Evolutionary conservation across 35 echinoderm and acorn worm species (phyloP).

Genomic region (Ophioderma brevispina): DNA sequence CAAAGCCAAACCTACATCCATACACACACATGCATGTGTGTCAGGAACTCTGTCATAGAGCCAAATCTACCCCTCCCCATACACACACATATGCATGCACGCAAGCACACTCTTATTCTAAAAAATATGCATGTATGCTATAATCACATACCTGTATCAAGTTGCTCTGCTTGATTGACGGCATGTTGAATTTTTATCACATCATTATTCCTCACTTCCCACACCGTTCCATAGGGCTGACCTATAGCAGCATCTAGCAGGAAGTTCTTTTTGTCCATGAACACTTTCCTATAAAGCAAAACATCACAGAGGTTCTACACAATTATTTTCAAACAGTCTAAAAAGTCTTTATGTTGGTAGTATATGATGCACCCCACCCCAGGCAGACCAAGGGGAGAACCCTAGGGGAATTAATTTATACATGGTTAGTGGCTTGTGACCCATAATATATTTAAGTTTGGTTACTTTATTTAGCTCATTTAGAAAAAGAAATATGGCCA

Average conservation of each 20-base stretch:
- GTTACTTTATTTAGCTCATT: too few species aligned
- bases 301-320: neutral
- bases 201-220: constrained; percentile 48
- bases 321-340: neutral
- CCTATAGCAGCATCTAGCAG: constrained; percentile 67
- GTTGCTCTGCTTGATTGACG: neutral
- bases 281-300: constrained; percentile 48
- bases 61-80: neutral
- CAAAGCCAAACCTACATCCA: neutral
- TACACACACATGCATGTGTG: neutral
- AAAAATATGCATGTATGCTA: neutral
- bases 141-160: neutral
- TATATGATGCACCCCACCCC: too few species aligned
- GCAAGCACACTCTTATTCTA: too few species aligned
- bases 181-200: neutral
- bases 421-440: too few species aligned
- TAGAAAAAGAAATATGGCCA: too few species aligned
- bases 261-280: constrained; percentile 74
- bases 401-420: too few species aligned
- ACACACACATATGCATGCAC: neutral
- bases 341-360: too few species aligned
- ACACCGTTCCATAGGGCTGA: constrained; percentile 67
- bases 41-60: neutral
- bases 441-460: too few species aligned
- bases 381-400: too few species aligned